Evolutionary conservation across 1,140 invertebrate genomes (phyloP), one percentile per base, ranked within the genome.

Genomic region (Daktulosphaira vitifoliae): DNA sequence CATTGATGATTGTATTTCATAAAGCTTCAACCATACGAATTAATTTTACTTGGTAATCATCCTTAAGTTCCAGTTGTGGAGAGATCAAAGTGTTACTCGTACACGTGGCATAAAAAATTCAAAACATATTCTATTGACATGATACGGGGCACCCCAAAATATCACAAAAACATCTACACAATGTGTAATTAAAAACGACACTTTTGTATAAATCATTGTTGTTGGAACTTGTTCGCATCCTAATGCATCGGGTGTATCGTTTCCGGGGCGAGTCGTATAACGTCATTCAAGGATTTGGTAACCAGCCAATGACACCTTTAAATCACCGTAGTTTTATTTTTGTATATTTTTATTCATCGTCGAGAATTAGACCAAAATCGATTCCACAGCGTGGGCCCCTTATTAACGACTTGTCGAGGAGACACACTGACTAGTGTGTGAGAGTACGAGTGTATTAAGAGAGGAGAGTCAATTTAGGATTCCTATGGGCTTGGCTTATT

Each of bases 241-340:
- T 7, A 44, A 44, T 44, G 15, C n/a, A 44, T 11, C n/a, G 56
- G 56, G 46, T 46, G 20, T 62, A 46, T 46, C 42, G 56, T 62
- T 62, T 62, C 56, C 56, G 56, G 56, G 11, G 56, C 42, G 38
- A 29, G 44, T 62, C 38, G 25, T 33, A 42, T 48, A 26, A 46
- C 56, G 26, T 33, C 11, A 62, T 39, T 20, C 56, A 11, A n/a
- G 7, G 42, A 46, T 33, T 62, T 62, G 56, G 42, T n/a, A 23
- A 25, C 25, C 8, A 39, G 56, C 56, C 56, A 62, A 62, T 33
- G 42, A 62, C 56, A 62, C 56, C 56, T 62, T 62, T 62, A 62
- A 62, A 62, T 62, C 56, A 62, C 42, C 44, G 18, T 38, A 33
- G 56, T 62, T 62, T 62, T 62, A 62, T 62, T 62, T 62, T 62